These are phyloP conservation scores for Danaus plexippus DNA, from an alignment of 1,140 invertebrate species.

Conservation along the genomic window DNA sequence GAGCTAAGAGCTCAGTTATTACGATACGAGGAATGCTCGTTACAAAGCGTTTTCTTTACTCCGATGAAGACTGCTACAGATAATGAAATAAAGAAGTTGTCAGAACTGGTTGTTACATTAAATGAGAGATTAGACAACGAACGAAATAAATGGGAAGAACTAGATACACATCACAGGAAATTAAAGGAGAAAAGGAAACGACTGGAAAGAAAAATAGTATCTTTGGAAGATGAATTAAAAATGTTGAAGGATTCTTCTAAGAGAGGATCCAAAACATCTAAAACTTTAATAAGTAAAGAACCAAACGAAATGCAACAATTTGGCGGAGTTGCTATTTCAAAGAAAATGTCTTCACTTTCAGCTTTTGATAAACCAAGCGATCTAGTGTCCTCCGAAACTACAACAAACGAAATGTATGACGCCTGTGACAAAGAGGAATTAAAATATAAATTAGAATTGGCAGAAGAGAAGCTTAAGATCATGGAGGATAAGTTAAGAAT, in stretches of 20 bases:
- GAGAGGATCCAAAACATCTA: constrained; percentile 38
- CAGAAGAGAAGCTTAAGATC: constrained; percentile 62
- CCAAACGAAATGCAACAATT: constrained; percentile 8
- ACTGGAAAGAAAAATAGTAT: constrained; percentile 34
- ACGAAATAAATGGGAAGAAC: constrained; percentile 53
- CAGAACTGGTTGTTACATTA: constrained; percentile 45
- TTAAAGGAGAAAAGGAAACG: constrained; percentile 48
- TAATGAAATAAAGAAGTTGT: constrained; percentile 59
- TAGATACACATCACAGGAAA: constrained; percentile 41
- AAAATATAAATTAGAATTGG: constrained; percentile 55
- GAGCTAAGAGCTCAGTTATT: constrained; percentile 53
- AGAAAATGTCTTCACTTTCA: constrained; percentile 40
- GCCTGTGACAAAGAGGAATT: constrained; percentile 53
- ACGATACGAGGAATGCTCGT: constrained; percentile 59
- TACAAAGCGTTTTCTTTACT: constrained; percentile 63
- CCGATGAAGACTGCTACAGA: constrained; percentile 65
- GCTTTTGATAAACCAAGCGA: constrained; percentile 44
- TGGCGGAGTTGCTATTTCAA: constrained; percentile 23
- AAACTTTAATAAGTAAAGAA: constrained; percentile 36
- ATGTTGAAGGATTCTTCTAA: constrained; percentile 37
- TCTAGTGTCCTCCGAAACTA: constrained; percentile 33
- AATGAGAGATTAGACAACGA: constrained; percentile 50
- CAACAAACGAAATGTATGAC: constrained; percentile 34
- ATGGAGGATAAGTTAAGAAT: constrained; percentile 65
- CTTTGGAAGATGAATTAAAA: constrained; percentile 48